Evolutionary conservation across 2,797 vertebrate genomes (phyloP).

Genomic region (Nannoperca australis): DNA sequence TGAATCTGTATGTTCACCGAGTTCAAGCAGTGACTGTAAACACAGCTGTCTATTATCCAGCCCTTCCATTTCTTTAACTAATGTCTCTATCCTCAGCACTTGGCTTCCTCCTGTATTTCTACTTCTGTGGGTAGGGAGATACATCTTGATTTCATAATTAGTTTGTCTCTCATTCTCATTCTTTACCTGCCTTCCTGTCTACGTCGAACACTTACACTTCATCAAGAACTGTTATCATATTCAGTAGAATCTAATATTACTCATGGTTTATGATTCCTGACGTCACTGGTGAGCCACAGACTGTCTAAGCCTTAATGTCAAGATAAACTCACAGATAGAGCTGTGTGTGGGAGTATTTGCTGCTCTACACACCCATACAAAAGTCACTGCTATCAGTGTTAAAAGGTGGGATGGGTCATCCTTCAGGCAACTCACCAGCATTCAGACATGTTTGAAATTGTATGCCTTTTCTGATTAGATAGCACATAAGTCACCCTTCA

Average conservation of each 20-base stretch:
- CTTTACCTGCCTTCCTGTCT: slow-evolving; percentile 50
- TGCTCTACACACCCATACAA: slow-evolving; percentile 29
- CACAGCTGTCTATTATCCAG: slow-evolving; percentile 31
- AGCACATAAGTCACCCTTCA: slow-evolving; percentile 17
- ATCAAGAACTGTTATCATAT: slow-evolving; percentile 31
- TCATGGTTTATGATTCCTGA: slow-evolving; percentile 38
- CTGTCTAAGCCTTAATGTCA: slow-evolving; percentile 36
- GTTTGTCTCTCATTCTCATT: slow-evolving; percentile 48
- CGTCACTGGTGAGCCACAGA: slow-evolving; percentile 46
- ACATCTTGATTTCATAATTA: slow-evolving; percentile 61
- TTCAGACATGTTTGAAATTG: slow-evolving; percentile 11
- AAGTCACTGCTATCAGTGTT: slow-evolving; percentile 50
- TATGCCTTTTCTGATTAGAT: slow-evolving; percentile 62
- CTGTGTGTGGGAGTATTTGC: slow-evolving; percentile 51
- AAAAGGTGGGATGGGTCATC: slow-evolving; percentile 22
- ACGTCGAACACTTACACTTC: slow-evolving; percentile 5
- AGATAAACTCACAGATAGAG: slow-evolving; percentile 49
- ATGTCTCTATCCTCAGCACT: slow-evolving; percentile 48
- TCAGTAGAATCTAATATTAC: slow-evolving; percentile 42
- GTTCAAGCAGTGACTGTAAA: slow-evolving; percentile 55
- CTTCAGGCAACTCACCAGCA: slow-evolving; percentile 36
- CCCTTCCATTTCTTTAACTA: slow-evolving; percentile 61
- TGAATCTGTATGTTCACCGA: slow-evolving; percentile 47
- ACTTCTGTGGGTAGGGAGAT: slow-evolving; percentile 40
- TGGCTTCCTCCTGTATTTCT: slow-evolving; percentile 53